Percentiles rank a stretch among this genome's conserved stretches.
These are phyloP conservation scores for Danionella cerebrum DNA, from an alignment of 2,113 vertebrate species.

Conservation along the genomic window DNA sequence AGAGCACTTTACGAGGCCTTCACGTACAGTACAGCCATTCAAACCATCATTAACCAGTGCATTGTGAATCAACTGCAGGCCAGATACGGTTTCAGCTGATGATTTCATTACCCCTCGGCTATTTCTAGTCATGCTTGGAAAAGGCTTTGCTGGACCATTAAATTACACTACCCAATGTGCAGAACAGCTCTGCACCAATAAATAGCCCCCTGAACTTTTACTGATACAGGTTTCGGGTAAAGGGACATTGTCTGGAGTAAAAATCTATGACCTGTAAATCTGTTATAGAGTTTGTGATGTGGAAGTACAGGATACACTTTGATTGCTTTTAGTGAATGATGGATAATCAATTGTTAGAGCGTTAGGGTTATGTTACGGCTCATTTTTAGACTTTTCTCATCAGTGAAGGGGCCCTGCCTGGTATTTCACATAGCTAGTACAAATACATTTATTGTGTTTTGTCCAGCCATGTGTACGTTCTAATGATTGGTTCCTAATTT, in stretches of 20 bases:
- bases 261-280: slow-evolving; percentile 13
- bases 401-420: no score
- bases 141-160: slow-evolving; percentile 51
- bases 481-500: no score
- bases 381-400: no score
- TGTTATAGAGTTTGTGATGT: slow-evolving; percentile 4
- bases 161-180: slow-evolving; percentile 48
- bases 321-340: neutral
- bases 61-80: slow-evolving; percentile 46
- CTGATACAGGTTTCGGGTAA: slow-evolving; percentile 12
- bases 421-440: no score
- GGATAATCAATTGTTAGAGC: neutral
- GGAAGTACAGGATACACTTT: neutral
- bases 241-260: neutral
- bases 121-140: slow-evolving; percentile 53
- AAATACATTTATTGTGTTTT: no score
- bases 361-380: no score
- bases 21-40: slow-evolving; percentile 26
- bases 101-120: slow-evolving; percentile 66
- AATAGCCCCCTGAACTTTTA: slow-evolving; percentile 48
- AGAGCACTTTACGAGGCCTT: slow-evolving; percentile 33
- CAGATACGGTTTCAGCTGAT: slow-evolving; percentile 58
- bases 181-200: slow-evolving; percentile 41
- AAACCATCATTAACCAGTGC: slow-evolving; percentile 59
- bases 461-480: no score